phyloP scores from a whole-genome alignment of 2,113 vertebrate genomes.

The Melanocharis versteri region DNA sequence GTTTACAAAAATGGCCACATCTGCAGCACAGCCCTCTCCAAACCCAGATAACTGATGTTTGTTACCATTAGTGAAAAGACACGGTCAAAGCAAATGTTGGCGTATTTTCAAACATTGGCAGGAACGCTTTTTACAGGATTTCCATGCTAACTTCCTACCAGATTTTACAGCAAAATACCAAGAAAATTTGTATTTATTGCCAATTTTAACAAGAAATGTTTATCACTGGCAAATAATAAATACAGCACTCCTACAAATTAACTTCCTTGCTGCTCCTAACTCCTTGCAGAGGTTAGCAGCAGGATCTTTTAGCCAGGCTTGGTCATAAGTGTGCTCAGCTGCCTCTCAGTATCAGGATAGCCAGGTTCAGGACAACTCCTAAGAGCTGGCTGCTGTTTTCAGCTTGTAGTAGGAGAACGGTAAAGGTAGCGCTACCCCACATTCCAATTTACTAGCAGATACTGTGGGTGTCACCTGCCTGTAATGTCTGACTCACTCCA shows the following conservation, averaged over 20 bases:
- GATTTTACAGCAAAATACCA: neutral
- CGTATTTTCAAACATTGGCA: neutral
- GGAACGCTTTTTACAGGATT: neutral
- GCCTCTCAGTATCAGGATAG: neutral
- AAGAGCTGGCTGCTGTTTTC: neutral
- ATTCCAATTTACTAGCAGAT: neutral
- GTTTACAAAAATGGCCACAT: neutral
- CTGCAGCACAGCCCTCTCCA: neutral
- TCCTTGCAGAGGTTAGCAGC: neutral
- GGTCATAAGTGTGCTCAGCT: neutral
- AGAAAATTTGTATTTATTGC: neutral
- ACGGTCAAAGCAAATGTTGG: neutral
- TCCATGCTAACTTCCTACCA: neutral
- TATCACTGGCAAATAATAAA: neutral
- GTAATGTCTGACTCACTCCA: constrained; percentile 23
- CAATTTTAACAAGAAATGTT: neutral
- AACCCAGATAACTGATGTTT: neutral
- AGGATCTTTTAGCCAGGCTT: neutral
- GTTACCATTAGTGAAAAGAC: neutral
- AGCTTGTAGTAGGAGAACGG: neutral
- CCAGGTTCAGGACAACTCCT: neutral
- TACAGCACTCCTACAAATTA: neutral
- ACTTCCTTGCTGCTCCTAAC: neutral
- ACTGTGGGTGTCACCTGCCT: constrained; percentile 2
- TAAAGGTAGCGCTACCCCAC: neutral